Evolutionary conservation across 2,797 vertebrate species (phyloP), one percentile per base, ranked within the genome.

Genomic region (Mustela erminea): DNA sequence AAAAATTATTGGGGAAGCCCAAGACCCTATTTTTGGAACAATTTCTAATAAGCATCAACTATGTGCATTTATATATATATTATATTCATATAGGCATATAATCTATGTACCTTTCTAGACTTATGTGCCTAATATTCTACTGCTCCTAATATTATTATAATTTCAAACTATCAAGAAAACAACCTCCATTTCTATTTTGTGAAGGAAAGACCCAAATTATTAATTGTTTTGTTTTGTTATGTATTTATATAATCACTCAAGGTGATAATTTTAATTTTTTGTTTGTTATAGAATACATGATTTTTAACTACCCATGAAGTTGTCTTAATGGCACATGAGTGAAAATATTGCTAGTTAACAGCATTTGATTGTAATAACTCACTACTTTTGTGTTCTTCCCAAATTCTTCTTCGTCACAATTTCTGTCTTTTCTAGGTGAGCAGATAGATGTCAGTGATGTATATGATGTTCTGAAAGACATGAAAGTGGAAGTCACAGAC

Each of bases 401-500:
- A 90, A 77, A 78, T 92, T 82, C 32, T 60, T 38, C 90, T 46
- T 80, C 95, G 68, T 68, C 7, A 75, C 41, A 17, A 60, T 90
- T 87, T 95, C 54, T 93, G 5, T 64, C 43, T 54, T 54, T 70
- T 90, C 64, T 91, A 97, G 97, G 97, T 88, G 23, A 88, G 0
- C 32, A 66, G 25, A 7, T 97, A 54, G 83, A 91, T 88, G 14
- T 88, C 58, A 85, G 23, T 87, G 90, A 96, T 43, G 8, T 96
- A 62, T 49, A 88, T 20, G 64, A 88, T 27, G 5, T 8, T 62
- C 64, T 97, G 87, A 56, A 84, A 93, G 75, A 95, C 35, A 88
- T 96, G 90, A 83, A 80, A 87, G 10, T 97, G 49, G 96, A 97
- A 27, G 17, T 91, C 62, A 96, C 97, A 88, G 83, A 97, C 20